A percentile compares a stretch with the other conserved stretches of the same genome.
Evolutionary conservation across 2,113 vertebrate genomes (phyloP).

Genomic region (Callithrix jacchus): DNA sequence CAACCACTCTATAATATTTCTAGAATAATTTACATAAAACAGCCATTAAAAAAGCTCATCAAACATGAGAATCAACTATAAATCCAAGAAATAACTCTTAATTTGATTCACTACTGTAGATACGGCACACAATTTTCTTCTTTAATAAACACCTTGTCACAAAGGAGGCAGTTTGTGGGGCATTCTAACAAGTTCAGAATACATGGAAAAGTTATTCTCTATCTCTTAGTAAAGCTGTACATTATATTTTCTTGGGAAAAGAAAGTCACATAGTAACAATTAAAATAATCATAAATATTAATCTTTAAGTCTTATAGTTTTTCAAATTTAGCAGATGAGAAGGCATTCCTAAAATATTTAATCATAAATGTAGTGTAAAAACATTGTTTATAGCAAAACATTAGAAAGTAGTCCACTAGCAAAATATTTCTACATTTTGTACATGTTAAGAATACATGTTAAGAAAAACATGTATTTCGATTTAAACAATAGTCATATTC

Average conservation of each 20-base stretch:
- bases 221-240: neutral
- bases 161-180: neutral
- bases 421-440: neutral
- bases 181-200: neutral
- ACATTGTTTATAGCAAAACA: neutral
- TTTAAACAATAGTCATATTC: neutral
- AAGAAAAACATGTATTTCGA: neutral
- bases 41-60: neutral
- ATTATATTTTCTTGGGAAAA: neutral
- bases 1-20: neutral
- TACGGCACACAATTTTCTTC: neutral
- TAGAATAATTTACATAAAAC: neutral
- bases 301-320: neutral
- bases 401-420: neutral
- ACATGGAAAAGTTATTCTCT: neutral
- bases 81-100: neutral
- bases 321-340: neutral
- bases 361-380: neutral
- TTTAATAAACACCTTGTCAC: conserved; percentile 4
- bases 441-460: neutral
- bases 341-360: neutral
- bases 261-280: neutral
- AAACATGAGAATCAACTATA: neutral
- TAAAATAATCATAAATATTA: conserved; percentile 31
- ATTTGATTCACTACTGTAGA: neutral